Base-by-base conservation (phyloP, 2,888 invertebrate genomes). In the Lydus trimaculatus region DNA sequence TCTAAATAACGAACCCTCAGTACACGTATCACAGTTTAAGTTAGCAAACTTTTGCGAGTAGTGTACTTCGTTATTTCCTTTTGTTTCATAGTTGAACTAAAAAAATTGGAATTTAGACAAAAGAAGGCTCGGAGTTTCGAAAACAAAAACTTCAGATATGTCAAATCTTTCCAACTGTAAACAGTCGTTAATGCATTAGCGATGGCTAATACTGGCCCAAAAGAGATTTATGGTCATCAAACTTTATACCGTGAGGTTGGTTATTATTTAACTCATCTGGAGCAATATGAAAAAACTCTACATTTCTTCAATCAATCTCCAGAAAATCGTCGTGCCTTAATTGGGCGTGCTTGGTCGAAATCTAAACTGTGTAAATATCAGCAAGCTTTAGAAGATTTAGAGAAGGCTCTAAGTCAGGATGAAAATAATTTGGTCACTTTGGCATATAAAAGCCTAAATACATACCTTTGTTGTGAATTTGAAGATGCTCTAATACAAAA, bases 361-460 rank as follows among this genome's bases (percentile, higher is more conserved):
- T 86, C 87, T 0, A 89, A 89, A 80, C 85, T 87, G 17, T 88
- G 88, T 52, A 83, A 88, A 76, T 89, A 89, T 74, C 78, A 77
- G 52, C 88, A 87, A 0, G 89, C 89, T 58, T 80, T 89, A 66
- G 85, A 81, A 58, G 89, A 90, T 73, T 87, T 87, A 7, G 85
- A 83, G 15, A 84, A 84, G 67, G 88, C 90, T 31, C 70, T 85
- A 7, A 72, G 75, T 31, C 23, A 81, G 6, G 78, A 81, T 59
- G 78, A 81, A 0, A 80, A 81, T 11, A 81, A 85, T 71, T 72
- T 85, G 25, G 77, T 78, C 0, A 76, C 79, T 5, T 65, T 80
- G 9, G 84, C 84, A 4, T 79, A 82, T 31, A 83, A 83, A 73
- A 83, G 84, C 15, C 72, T 82, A 2, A 79, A 80, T 63, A 82